Evolutionary conservation across 2,888 invertebrate species (phyloP).

Genomic region (Xylota sylvarum): DNA sequence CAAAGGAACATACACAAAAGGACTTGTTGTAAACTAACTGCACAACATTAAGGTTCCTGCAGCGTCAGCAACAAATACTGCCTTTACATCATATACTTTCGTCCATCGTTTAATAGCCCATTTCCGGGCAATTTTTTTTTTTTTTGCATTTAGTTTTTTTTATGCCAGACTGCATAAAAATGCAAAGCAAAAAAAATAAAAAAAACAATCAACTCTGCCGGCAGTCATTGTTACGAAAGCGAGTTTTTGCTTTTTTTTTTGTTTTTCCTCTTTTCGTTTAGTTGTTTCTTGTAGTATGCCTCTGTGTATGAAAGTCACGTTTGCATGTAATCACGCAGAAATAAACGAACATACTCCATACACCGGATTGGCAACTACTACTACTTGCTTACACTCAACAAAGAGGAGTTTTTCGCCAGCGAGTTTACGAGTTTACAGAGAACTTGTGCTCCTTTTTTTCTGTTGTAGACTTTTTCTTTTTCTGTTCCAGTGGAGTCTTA

Average conservation of each 20-base stretch:
- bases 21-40: slow-evolving; percentile 26
- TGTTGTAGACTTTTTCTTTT: slow-evolving; percentile 49
- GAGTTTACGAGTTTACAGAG: slow-evolving; percentile 52
- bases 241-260: slow-evolving; percentile 33
- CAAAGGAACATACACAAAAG: slow-evolving; percentile 36
- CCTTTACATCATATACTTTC: slow-evolving; percentile 27
- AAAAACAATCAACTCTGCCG: slow-evolving; percentile 51
- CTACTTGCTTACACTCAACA: slow-evolving; percentile 64
- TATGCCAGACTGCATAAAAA: slow-evolving; percentile 48
- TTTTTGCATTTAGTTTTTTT: slow-evolving; percentile 6
- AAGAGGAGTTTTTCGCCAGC: slow-evolving; percentile 53
- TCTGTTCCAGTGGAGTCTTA: slow-evolving; percentile 12
- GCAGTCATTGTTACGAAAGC: slow-evolving; percentile 63
- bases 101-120: slow-evolving; percentile 62
- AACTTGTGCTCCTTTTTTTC: slow-evolving; percentile 69
- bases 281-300: not conserved
- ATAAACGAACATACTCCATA: slow-evolving; percentile 19
- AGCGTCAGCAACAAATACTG: slow-evolving; percentile 9
- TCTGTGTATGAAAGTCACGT: slow-evolving; percentile 60
- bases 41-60: slow-evolving; percentile 32
- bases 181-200: slow-evolving; percentile 30
- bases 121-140: slow-evolving; percentile 59
- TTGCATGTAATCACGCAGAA: slow-evolving; percentile 68
- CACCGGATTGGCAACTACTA: slow-evolving; percentile 20
- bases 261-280: not conserved